These are phyloP conservation scores for Zaprionus africanus DNA, from an alignment of 1,140 invertebrate genomes.

Conservation along the genomic window DNA sequence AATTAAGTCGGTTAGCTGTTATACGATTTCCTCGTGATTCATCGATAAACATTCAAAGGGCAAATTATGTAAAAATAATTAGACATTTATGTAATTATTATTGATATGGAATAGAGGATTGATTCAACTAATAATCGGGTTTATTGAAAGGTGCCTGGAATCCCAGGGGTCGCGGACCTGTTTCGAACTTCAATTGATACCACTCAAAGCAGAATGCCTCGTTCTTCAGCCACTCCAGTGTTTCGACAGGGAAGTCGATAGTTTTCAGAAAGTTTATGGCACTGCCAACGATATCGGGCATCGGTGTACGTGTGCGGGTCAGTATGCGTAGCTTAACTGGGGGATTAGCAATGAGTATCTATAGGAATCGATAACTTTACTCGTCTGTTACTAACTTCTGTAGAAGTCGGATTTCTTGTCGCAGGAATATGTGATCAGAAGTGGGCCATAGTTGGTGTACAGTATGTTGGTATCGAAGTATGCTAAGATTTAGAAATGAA, in stretches of 20 bases:
- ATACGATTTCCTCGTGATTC: conserved; percentile 62
- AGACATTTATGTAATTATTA: conserved; percentile 51
- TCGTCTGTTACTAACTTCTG: conserved; percentile 38
- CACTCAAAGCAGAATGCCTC: conserved; percentile 64
- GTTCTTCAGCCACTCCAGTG: conserved; percentile 15
- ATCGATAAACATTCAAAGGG: neutral
- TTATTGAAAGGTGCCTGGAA: conserved; percentile 43
- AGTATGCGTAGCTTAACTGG: conserved; percentile 49
- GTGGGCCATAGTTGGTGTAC: conserved; percentile 33
- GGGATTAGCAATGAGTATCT: neutral
- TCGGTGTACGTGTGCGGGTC: conserved; percentile 52
- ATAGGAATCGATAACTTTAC: neutral
- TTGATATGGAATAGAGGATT: conserved; percentile 29
- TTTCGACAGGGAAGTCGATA: conserved; percentile 15
- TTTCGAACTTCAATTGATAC: conserved; percentile 52
- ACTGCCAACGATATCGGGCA: fast-evolving
- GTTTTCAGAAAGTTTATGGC: neutral
- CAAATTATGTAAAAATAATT: conserved; percentile 43
- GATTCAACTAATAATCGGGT: conserved; percentile 51
- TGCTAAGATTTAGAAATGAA: neutral
- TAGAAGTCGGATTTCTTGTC: neutral
- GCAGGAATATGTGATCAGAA: conserved; percentile 48
- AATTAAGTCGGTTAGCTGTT: conserved; percentile 59
- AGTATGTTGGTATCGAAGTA: conserved; percentile 48
- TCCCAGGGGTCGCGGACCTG: neutral